Base-by-base conservation (phyloP, 2,888 invertebrate species). In the Apodemia hepburni region DNA sequence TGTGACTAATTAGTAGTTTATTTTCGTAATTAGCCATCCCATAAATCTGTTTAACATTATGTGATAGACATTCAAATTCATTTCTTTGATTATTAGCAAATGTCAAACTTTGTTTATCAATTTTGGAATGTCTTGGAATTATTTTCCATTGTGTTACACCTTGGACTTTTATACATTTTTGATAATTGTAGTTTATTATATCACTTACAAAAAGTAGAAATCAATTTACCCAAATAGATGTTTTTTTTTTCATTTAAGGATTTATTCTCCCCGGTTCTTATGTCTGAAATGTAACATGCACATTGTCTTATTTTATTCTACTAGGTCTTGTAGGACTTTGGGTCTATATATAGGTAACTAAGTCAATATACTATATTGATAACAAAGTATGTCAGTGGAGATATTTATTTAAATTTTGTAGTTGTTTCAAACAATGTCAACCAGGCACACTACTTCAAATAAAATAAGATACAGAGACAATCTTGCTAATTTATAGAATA, bases 1-100 rank as follows among this genome's bases (percentile, higher is more conserved):
- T 58, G 60, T 67, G 65, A 68, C 63, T 65, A 62, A 65, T 69
- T 65, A 62, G 45, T 64, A 18, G 49, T 22, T 62, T 66, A 65
- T 68, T 65, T 66, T 66, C 62, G 62, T 62, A 64, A 58, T 60
- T 62, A 61, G 58, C 58, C 54, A n/a, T 54, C 27, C 27, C 12
- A 57, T 57, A 57, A 15, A 29, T n/a, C 29, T 17, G 17, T 29
- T 57, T 27, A 54, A 8, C 27, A 57, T 17, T 57, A 7, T 9
- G 29, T 57, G 29, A n/a, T 57, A n/a, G 27, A n/a, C 27, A 57
- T 29, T 57, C 27, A 6, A 27, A 27, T 47, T 47, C 11, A 27
- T 27, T 22, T 57, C n/a, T 57, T 29, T 57, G 54, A 54, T 54
- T 27, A 22, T 27, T 27, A 5, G 54, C 12, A 54, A 54, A 54